Conservation (phyloP, 2,888 invertebrate genomes). For the Pterostichus niger region DNA sequence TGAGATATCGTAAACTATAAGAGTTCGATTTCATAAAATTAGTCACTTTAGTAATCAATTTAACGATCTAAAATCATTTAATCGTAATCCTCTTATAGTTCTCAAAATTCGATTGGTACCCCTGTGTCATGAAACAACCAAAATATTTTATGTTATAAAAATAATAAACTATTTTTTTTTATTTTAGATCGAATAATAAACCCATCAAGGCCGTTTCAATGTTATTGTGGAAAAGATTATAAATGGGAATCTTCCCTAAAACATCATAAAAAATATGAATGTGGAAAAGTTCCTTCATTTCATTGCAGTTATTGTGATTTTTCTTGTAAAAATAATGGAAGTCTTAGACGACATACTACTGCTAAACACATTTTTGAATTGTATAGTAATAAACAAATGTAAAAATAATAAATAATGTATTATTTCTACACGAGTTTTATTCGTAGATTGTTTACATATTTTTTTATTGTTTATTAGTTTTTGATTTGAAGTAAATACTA, state of each 20-base stretch:
- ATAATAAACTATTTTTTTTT: constrained; percentile 58
- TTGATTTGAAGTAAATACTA: background rate
- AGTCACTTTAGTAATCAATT: no score
- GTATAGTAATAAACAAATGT: background rate
- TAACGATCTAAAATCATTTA: no score
- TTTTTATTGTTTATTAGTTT: no score
- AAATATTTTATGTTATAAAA: no score
- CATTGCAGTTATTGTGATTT: constrained; percentile 88
- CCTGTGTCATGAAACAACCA: no score
- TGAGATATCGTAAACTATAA: no score
- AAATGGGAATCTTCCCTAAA: constrained; percentile 68
- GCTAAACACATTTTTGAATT: constrained; percentile 33
- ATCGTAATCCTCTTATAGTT: no score
- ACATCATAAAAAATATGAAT: constrained; percentile 75
- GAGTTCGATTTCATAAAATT: no score
- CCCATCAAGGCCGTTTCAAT: constrained; percentile 3
- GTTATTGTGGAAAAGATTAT: constrained; percentile 57
- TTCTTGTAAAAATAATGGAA: constrained; percentile 81
- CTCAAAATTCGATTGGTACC: no score
- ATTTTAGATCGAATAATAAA: background rate
- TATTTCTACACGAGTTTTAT: background rate
- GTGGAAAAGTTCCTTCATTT: constrained; percentile 76
- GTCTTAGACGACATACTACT: constrained; percentile 76
- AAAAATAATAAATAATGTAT: background rate
- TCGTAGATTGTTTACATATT: no score